phyloP scores from a whole-genome alignment of 2,113 vertebrate species.

The Tragelaphus strepsiceros region DNA sequence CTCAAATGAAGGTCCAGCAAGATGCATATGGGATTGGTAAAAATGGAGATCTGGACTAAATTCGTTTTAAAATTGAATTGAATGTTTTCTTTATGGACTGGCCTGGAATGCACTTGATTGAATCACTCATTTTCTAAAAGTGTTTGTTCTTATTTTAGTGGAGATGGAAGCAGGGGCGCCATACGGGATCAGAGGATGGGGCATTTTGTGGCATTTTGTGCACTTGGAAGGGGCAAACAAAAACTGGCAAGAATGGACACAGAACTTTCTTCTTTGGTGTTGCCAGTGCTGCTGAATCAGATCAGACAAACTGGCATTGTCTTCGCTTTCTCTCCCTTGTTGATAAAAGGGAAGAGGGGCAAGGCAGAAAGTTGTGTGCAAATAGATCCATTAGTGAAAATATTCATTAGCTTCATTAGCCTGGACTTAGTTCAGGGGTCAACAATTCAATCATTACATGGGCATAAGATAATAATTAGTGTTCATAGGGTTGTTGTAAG shows the following conservation, averaged over 20 bases:
- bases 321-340: not conserved
- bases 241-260: not conserved
- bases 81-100: not conserved
- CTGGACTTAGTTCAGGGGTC: not conserved
- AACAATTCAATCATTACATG: not conserved
- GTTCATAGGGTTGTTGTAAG: not conserved
- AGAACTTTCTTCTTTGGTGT: not conserved
- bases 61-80: not conserved
- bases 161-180: not conserved
- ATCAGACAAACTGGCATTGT: not conserved
- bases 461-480: too few relatives aligned
- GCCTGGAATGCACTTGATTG: not conserved
- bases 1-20: not conserved
- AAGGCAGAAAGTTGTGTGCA: not conserved
- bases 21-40: not conserved
- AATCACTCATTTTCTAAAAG: not conserved
- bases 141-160: not conserved
- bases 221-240: not conserved
- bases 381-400: not conserved
- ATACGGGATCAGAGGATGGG: rapidly evolving
- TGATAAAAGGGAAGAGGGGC: not conserved
- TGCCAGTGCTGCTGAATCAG: not conserved
- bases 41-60: not conserved
- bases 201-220: rapidly evolving
- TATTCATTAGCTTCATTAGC: too few relatives aligned